Evolutionary conservation across 2,113 vertebrate genomes (phyloP).

Genomic region (Campylomormyrus tamandua): DNA sequence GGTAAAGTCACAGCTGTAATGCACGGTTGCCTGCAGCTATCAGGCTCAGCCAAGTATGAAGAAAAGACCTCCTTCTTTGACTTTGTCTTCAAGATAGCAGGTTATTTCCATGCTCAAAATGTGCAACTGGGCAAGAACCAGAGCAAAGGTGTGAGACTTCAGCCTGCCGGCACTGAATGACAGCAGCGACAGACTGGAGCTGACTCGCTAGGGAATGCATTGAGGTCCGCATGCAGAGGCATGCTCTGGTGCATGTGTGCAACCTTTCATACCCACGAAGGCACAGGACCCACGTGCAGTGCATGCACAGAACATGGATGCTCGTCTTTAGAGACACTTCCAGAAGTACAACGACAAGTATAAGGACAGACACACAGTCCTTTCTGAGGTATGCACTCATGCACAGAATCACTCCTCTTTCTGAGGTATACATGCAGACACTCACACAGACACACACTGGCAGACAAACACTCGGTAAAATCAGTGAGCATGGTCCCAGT

Average conservation of each 20-base stretch:
- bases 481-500: neutral
- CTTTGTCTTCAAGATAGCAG: neutral
- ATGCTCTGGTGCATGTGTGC: neutral
- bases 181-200: neutral
- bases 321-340: neutral
- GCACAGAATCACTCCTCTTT: neutral
- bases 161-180: neutral
- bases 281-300: neutral
- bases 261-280: neutral
- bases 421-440: neutral
- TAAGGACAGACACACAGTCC: neutral
- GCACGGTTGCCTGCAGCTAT: neutral
- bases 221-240: neutral
- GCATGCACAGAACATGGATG: neutral
- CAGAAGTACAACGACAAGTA: neutral
- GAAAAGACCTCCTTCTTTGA: neutral
- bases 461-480: neutral
- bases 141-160: neutral
- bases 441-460: neutral
- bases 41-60: neutral
- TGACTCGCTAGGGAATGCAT: neutral
- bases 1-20: neutral
- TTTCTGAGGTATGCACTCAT: neutral
- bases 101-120: neutral
- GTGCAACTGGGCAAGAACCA: neutral